Percentiles rank a stretch among this genome's conserved stretches.
Evolutionary conservation across 2,888 invertebrate species (phyloP).

Genomic region (Eugnorisma glareosa): DNA sequence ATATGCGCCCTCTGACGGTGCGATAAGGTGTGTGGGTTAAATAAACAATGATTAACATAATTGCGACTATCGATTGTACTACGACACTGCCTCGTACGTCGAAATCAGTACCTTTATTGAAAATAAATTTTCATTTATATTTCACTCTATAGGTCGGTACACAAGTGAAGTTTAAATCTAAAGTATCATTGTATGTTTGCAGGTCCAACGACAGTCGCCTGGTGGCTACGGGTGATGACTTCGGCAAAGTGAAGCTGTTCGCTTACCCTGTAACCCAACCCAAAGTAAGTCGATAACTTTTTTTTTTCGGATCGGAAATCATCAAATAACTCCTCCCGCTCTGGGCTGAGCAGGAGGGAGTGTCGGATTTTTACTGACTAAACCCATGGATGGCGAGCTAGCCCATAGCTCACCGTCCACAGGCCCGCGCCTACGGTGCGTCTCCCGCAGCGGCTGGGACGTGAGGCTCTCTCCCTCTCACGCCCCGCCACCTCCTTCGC

Average conservation of each 20-base stretch:
- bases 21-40: background rate
- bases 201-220: conserved; percentile 92
- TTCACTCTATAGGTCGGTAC: background rate
- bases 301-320: too few relatives aligned
- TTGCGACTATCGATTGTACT: background rate
- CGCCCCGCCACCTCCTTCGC: too few relatives aligned
- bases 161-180: background rate
- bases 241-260: conserved; percentile 97
- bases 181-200: conserved; percentile 51
- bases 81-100: background rate
- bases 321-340: too few relatives aligned
- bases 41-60: background rate
- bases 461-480: too few relatives aligned
- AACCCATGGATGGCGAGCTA: too few relatives aligned
- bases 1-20: background rate
- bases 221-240: conserved; percentile 96
- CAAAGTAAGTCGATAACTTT: conserved; percentile 93
- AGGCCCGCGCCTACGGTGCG: too few relatives aligned
- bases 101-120: background rate
- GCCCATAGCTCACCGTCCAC: too few relatives aligned
- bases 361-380: too few relatives aligned
- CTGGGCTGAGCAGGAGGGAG: too few relatives aligned
- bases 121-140: background rate
- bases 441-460: too few relatives aligned
- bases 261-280: conserved; percentile 96